Evolutionary conservation across 2,113 vertebrate genomes (phyloP), one percentile per base, ranked within the genome.

Genomic region (Burhinus oedicnemus): DNA sequence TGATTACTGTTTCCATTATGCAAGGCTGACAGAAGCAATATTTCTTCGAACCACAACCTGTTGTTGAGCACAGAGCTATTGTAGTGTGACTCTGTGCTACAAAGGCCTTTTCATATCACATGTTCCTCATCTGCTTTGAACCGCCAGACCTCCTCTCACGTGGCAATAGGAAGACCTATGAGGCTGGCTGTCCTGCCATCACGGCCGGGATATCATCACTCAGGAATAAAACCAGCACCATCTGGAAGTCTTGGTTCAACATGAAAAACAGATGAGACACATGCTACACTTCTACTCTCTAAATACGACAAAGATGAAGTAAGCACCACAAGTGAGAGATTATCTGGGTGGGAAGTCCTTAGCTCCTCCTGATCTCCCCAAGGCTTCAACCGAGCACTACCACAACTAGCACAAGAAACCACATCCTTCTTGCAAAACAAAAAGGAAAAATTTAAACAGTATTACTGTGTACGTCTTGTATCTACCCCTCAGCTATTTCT

Each of bases 1-100:
- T 96, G 97, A 97, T 97, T 94, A 94, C 89, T 95, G 62, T 90
- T 97, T 87, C 87, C 75, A 95, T 97, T 95, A 97, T 93, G 89
- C 83, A 88, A 93, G 82, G 87, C 93, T 96, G 96, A 95, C 89
- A 97, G 95, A 96, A 96, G 91, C 91, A 95, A 70, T 95, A 97
- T 94, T 96, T 97, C 89, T 92, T 90, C 44, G 3, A 77, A 93
- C 95, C 93, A 90, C 94, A 94, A 96, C 95, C 94, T 96, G 94
- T 85, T 97, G 94, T 72, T 93, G 89, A 83, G 89, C 75, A 66
- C 45, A 79, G 89, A 90, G 76, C 87, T 88, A 90, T 74, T 91
- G 89, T 77, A 60, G 54, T 74, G 83, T 64, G 57, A 92, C 89
- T 93, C 55, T 26, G 23, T 25, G 34, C 77, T 68, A 94, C 93